Conservation (phyloP, 2,113 vertebrate species). For the Pomatostomus ruficeps region DNA sequence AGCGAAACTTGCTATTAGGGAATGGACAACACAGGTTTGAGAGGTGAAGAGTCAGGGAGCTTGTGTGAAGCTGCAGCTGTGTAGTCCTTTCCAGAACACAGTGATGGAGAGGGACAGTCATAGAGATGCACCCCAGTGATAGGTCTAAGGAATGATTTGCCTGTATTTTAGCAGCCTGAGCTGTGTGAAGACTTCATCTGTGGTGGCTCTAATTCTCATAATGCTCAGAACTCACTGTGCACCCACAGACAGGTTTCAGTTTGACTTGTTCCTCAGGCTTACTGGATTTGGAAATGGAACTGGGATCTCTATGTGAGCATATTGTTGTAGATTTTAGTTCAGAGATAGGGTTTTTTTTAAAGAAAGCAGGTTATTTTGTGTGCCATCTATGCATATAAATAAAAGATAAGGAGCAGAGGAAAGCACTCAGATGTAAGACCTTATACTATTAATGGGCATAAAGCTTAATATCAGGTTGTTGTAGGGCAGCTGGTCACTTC, state of each 20-base stretch:
- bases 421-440: neutral
- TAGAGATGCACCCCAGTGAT: neutral
- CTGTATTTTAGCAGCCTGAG: neutral
- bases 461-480: neutral
- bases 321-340: neutral
- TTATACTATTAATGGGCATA: neutral
- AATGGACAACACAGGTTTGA: fast-evolving
- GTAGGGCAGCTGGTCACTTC: neutral
- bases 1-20: neutral
- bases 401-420: neutral
- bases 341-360: neutral
- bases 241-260: constrained; percentile 3
- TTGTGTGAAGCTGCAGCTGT: neutral
- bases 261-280: neutral
- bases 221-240: neutral
- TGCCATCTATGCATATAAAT: neutral
- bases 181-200: neutral
- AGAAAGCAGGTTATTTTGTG: neutral
- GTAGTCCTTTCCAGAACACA: neutral
- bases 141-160: neutral
- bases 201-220: neutral
- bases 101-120: neutral
- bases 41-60: neutral
- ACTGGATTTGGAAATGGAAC: constrained; percentile 6
- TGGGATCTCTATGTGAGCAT: neutral